These are phyloP conservation scores for Chromobotia macracanthus DNA, from an alignment of 2,797 vertebrate genomes.

Conservation along the genomic window DNA sequence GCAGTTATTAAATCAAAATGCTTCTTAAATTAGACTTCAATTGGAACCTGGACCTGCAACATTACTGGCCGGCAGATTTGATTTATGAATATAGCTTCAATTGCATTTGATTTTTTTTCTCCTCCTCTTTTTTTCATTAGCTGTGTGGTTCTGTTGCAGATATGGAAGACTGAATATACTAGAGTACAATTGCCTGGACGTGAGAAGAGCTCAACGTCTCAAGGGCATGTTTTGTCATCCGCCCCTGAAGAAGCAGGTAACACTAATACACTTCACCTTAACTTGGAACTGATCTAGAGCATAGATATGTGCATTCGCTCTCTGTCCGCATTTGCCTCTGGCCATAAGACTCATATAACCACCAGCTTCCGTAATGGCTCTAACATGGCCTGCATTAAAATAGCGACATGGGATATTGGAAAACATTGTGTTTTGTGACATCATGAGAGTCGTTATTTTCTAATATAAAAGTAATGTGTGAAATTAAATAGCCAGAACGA, in stretches of 20 bases:
- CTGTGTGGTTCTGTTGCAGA: constrained; percentile 79
- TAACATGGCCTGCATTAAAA: constrained; percentile 6
- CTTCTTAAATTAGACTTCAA: constrained; percentile 74
- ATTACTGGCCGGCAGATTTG: constrained; percentile 59
- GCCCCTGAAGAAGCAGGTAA: constrained; percentile 67
- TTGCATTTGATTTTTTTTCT: constrained; percentile 69
- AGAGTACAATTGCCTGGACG: constrained; percentile 76
- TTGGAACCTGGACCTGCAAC: constrained; percentile 62
- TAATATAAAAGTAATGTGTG: constrained; percentile 58
- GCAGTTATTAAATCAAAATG: constrained; percentile 72
- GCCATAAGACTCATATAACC: constrained; percentile 51
- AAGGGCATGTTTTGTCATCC: constrained; percentile 33
- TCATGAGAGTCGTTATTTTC: constrained; percentile 57
- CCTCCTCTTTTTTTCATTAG: constrained; percentile 68
- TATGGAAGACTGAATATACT: constrained; percentile 89
- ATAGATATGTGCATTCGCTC: constrained; percentile 39
- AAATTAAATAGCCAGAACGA: constrained; percentile 52
- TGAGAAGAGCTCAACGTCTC: constrained; percentile 59
- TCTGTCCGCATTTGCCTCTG: constrained; percentile 40
- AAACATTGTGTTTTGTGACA: constrained; percentile 48
- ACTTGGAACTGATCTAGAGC: constrained; percentile 45
- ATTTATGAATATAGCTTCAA: constrained; percentile 77
- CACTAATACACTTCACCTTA: constrained; percentile 59
- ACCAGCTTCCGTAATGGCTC: constrained; percentile 55
- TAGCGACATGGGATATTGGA: constrained; percentile 45